These are phyloP conservation scores for Acrocephalus arundinaceus DNA, from an alignment of 2,113 vertebrate genomes.

Conservation along the genomic window DNA sequence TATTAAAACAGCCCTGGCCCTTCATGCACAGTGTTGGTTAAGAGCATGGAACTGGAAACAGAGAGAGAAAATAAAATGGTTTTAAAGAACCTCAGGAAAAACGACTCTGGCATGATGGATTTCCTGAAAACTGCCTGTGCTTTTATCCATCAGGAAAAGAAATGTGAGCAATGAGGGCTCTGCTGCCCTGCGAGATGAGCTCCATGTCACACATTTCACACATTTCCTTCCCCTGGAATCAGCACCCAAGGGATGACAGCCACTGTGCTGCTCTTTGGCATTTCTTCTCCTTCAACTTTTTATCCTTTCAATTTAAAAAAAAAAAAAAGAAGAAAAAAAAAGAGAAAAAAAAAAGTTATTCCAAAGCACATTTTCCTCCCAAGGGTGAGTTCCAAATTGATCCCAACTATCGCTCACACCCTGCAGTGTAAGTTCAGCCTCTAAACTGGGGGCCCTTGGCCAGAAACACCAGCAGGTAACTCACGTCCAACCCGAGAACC, in stretches of 20 bases:
- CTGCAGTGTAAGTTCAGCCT: neutral
- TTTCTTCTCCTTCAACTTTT: neutral
- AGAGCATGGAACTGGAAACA: neutral
- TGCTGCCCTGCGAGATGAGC: neutral
- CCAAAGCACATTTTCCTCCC: neutral
- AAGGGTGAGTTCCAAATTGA: neutral
- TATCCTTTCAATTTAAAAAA: neutral
- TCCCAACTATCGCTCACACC: neutral
- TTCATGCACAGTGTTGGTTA: neutral
- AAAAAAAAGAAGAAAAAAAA: neutral
- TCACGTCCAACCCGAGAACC: neutral
- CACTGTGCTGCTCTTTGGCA: neutral
- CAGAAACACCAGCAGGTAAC: slow-evolving; percentile 10
- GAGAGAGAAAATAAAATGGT: slow-evolving; percentile 15
- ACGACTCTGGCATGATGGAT: neutral
- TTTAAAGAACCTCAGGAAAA: neutral
- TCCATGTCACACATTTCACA: neutral
- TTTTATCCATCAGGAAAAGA: neutral
- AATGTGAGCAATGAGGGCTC: fast-evolving
- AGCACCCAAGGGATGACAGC: neutral
- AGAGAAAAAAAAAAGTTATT: neutral
- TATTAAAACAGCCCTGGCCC: neutral
- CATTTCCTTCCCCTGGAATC: neutral
- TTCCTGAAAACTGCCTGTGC: neutral
- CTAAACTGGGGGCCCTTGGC: neutral